phyloP scores from a whole-genome alignment of 2,797 vertebrate genomes.

The Apogon talboti region DNA sequence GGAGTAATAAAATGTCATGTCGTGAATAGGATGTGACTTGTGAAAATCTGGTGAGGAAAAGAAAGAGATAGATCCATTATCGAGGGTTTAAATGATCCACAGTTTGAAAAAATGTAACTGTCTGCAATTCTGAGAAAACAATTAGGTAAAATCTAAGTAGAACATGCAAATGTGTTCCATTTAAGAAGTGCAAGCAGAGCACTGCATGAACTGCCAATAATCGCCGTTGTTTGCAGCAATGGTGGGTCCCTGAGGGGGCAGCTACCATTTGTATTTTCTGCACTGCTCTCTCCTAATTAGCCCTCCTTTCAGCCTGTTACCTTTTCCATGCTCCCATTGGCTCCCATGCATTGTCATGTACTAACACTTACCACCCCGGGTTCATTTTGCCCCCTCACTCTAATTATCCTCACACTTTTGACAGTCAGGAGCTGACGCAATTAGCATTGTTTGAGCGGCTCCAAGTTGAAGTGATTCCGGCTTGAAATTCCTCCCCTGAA shows the following conservation, averaged over 20 bases:
- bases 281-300: conserved; percentile 78
- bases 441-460: conserved; percentile 69
- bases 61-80: conserved; percentile 46
- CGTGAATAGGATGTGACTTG: conserved; percentile 47
- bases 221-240: conserved; percentile 75
- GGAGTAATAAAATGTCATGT: conserved; percentile 76
- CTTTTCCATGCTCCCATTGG: conserved; percentile 74
- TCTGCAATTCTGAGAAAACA: conserved; percentile 71
- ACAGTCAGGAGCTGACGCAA: conserved; percentile 73
- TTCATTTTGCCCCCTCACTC: conserved; percentile 79
- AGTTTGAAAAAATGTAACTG: conserved; percentile 32
- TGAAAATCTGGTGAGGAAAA: conserved; percentile 16
- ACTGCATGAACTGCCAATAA: conserved; percentile 81
- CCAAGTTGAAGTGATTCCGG: conserved; percentile 57
- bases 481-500: conserved; percentile 65
- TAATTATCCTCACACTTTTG: conserved; percentile 83
- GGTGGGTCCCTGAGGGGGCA: conserved; percentile 68
- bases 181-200: conserved; percentile 73
- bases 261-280: conserved; percentile 77
- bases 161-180: conserved; percentile 76
- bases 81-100: conserved; percentile 35
- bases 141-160: conserved; percentile 67
- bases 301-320: conserved; percentile 78
- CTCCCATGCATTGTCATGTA: conserved; percentile 76
- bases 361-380: conserved; percentile 77